These are phyloP conservation scores for Steatornis caripensis DNA, from an alignment of 2,113 vertebrate species.

Conservation along the genomic window DNA sequence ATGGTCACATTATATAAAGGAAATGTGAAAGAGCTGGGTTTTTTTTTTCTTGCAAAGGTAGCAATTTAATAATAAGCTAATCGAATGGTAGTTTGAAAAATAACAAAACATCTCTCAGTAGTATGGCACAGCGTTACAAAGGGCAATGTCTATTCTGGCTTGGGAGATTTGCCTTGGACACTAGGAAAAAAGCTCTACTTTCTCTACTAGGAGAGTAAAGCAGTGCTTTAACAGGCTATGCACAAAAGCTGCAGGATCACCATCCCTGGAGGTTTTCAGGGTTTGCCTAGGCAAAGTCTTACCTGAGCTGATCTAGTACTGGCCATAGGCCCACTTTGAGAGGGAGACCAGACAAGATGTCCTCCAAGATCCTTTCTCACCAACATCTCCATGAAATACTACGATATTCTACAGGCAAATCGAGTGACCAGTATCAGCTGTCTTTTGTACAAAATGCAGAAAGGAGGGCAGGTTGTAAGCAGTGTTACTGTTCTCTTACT, in stretches of 20 bases:
- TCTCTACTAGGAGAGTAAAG: not conserved
- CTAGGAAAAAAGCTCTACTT: not conserved
- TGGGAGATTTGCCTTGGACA: not conserved
- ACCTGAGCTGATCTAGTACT: not conserved
- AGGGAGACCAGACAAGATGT: not conserved
- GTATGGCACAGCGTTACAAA: not conserved
- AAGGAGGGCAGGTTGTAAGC: not conserved
- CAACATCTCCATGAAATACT: not conserved
- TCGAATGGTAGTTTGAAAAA: not conserved
- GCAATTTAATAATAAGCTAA: not conserved
- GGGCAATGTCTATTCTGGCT: not conserved
- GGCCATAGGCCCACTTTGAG: not conserved
- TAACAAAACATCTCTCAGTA: not conserved
- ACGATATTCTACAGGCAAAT: not conserved
- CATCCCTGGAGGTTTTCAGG: not conserved
- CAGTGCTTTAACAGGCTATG: not conserved
- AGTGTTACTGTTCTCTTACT: not conserved
- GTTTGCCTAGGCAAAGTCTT: not conserved
- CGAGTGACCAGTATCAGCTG: not conserved
- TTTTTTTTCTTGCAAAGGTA: not conserved
- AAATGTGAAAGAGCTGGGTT: not conserved
- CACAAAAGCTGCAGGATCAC: not conserved
- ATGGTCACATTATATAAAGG: not conserved
- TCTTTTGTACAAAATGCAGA: not conserved
- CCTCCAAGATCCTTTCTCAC: not conserved